Evolutionary conservation across 2,797 vertebrate species (phyloP).

Genomic region (Xiphorhynchus erythropygius): DNA sequence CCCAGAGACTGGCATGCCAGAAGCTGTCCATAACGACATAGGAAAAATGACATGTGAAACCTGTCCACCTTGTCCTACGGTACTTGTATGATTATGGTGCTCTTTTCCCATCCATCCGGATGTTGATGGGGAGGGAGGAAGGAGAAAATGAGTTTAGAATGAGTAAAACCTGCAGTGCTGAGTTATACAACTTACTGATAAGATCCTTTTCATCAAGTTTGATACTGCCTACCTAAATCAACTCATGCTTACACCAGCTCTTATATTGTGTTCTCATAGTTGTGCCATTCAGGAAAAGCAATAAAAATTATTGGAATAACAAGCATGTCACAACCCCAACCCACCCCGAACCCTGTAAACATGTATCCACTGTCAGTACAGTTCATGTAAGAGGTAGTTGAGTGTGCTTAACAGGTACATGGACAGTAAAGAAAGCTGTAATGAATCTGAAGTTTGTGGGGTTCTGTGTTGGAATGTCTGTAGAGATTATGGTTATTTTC

Average conservation of each 20-base stretch:
- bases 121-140: background rate
- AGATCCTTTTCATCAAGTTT: background rate
- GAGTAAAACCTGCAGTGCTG: background rate
- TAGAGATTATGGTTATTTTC: background rate
- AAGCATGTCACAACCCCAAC: background rate
- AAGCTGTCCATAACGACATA: background rate
- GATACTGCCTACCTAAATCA: background rate
- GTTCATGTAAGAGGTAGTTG: background rate
- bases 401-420: background rate
- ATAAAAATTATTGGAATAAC: background rate
- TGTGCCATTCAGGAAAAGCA: background rate
- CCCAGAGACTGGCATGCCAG: background rate
- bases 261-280: background rate
- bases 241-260: background rate
- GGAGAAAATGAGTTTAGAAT: background rate
- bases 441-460: background rate
- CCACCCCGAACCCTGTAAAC: background rate
- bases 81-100: background rate
- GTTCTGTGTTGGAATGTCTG: background rate
- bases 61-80: background rate
- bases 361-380: background rate
- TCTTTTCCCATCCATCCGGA: background rate
- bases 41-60: conserved; percentile 8
- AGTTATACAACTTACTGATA: background rate
- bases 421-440: background rate